phyloP scores from a whole-genome alignment of 2,113 vertebrate species.

The Chloroceryle aenea region DNA sequence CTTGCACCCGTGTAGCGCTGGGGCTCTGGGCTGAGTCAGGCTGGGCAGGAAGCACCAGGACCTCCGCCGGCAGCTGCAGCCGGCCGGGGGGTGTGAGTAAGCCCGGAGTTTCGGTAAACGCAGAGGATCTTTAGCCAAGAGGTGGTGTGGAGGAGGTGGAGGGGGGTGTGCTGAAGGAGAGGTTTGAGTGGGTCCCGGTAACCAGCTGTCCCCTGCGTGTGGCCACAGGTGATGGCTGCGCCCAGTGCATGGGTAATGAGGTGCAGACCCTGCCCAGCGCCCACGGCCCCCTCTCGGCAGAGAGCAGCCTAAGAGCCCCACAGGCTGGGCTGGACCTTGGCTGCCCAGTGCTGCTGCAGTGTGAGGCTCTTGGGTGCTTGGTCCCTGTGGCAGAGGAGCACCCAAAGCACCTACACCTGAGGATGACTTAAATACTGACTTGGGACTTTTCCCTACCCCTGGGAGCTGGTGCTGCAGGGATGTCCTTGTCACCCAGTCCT shows the following conservation, averaged over 20 bases:
- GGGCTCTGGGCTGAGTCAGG: slow-evolving; percentile 55
- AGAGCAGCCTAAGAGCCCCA: not conserved
- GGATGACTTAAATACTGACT: not conserved
- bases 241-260: not conserved
- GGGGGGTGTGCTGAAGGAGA: not conserved
- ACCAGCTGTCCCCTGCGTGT: not conserved
- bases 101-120: not conserved
- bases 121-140: slow-evolving; percentile 23
- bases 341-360: not conserved
- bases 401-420: not conserved
- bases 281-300: not conserved
- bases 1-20: not conserved
- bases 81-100: slow-evolving; percentile 39
- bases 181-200: not conserved
- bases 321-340: not conserved
- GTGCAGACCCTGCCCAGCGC: not conserved
- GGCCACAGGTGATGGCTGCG: not conserved
- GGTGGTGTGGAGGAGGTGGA: not conserved
- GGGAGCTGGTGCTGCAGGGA: not conserved
- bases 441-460: not conserved
- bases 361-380: not conserved
- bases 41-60: slow-evolving; percentile 47
- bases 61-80: slow-evolving; percentile 34
- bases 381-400: not conserved
- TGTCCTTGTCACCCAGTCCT: not conserved